A percentile compares a stretch with the other conserved stretches of the same genome.
Evolutionary conservation across 2,888 invertebrate genomes (phyloP).

Genomic region (Drosophila helvetica): DNA sequence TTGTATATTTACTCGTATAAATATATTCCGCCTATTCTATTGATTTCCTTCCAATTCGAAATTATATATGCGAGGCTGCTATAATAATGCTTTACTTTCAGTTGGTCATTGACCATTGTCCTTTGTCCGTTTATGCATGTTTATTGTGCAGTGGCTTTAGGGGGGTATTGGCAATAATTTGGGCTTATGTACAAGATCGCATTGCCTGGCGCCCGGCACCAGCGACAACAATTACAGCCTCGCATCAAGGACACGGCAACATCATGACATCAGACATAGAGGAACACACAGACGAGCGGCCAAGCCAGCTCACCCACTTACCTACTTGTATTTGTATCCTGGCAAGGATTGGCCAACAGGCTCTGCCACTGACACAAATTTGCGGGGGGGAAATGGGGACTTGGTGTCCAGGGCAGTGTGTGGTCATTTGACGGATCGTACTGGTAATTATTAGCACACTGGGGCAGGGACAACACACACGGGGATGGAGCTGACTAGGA

Average conservation of each 20-base stretch:
- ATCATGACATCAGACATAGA: conserved; percentile 29
- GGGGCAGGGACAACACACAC: conserved; percentile 33
- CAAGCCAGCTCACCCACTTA: conserved; percentile 42
- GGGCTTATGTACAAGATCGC: conserved; percentile 77
- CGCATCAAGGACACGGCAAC: not conserved
- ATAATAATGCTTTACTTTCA: too few relatives aligned
- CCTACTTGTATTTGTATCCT: conserved; percentile 9
- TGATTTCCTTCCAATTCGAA: too few relatives aligned
- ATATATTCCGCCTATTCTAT: too few relatives aligned
- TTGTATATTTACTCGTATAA: too few relatives aligned
- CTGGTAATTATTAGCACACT: conserved; percentile 73
- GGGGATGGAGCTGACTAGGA: not conserved
- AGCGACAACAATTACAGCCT: too few relatives aligned
- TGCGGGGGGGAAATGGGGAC: conserved; percentile 16
- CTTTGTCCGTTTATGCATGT: conserved; percentile 60
- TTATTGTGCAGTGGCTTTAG: conserved; percentile 78
- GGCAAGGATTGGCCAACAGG: conserved; percentile 65
- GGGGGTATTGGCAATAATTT: conserved; percentile 75
- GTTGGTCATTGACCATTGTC: not conserved
- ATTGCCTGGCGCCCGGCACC: conserved; percentile 50
- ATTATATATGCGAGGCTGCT: too few relatives aligned
- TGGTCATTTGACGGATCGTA: conserved; percentile 68
- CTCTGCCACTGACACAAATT: conserved; percentile 45
- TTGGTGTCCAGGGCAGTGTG: conserved; percentile 34
- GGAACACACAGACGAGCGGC: conserved; percentile 26